These are phyloP conservation scores for Thelaira solivaga DNA, from an alignment of 2,888 invertebrate genomes.

Conservation along the genomic window DNA sequence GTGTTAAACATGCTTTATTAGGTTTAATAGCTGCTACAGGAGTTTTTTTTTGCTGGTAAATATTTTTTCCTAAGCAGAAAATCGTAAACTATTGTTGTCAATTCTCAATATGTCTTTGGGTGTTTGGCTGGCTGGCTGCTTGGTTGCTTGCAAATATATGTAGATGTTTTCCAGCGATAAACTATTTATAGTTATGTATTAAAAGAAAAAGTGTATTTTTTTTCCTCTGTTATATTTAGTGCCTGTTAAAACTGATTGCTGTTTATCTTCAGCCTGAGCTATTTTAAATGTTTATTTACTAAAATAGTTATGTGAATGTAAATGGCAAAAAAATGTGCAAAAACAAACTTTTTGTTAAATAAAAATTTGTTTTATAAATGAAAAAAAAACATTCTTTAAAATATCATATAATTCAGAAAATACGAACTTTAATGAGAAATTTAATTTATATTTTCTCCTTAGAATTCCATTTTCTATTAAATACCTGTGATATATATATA, in stretches of 20 bases:
- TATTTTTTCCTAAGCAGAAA: constrained; percentile 4
- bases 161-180: constrained; percentile 49
- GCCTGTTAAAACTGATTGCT: not conserved
- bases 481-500: too few relatives aligned
- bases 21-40: constrained; percentile 22
- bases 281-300: too few relatives aligned
- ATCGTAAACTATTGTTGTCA: constrained; percentile 34
- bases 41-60: not conserved
- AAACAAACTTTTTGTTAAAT: constrained; percentile 41
- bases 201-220: constrained; percentile 48
- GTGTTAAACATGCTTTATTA: constrained; percentile 53
- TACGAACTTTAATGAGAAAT: too few relatives aligned
- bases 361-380: too few relatives aligned
- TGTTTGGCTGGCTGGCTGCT: constrained; percentile 18
- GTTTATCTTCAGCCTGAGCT: not conserved
- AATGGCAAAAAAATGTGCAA: constrained; percentile 17
- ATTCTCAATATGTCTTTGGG: constrained; percentile 14
- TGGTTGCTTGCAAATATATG: constrained; percentile 21
- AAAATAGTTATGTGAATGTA: not conserved
- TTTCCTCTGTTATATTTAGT: not conserved
- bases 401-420: too few relatives aligned
- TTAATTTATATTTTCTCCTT: too few relatives aligned
- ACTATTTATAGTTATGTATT: constrained; percentile 55
- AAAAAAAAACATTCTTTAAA: too few relatives aligned
- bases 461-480: too few relatives aligned